Conservation (phyloP, 2,888 invertebrate species). For the Beris morrisii region DNA sequence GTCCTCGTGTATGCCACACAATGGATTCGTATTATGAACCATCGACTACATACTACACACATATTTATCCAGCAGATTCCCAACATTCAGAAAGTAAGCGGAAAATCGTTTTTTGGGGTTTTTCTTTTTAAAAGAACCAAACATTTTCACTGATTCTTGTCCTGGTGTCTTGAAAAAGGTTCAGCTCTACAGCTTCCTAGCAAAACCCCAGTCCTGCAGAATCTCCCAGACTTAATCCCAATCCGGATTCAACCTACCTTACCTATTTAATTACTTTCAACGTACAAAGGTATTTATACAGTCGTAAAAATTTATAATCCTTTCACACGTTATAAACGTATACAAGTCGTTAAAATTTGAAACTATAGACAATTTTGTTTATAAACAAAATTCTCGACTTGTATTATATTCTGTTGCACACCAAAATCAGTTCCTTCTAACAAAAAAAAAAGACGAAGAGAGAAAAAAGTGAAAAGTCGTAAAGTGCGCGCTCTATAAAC, state of each 20-base stretch:
- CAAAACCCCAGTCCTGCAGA: no score
- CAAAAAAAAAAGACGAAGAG: no score
- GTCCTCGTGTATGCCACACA: slow-evolving; percentile 33
- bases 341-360: slow-evolving; percentile 20
- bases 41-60: slow-evolving; percentile 32
- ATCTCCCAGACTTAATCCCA: no score
- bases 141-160: no score
- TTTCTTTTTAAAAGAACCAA: no score
- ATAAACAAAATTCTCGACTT: slow-evolving; percentile 24
- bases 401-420: slow-evolving; percentile 20
- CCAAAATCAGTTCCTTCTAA: no score
- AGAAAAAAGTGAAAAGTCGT: slow-evolving; percentile 29
- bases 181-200: no score
- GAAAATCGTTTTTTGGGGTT: background rate
- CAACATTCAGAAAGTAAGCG: slow-evolving; percentile 35
- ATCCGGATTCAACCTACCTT: no score
- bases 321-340: slow-evolving; percentile 2
- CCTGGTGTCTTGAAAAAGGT: no score
- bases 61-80: slow-evolving; percentile 35
- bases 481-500: slow-evolving; percentile 34
- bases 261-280: no score
- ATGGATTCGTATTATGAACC: slow-evolving; percentile 36
- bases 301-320: slow-evolving; percentile 1
- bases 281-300: no score
- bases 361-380: slow-evolving; percentile 25